These are phyloP conservation scores for Eledone cirrhosa DNA, from an alignment of 2,888 invertebrate species.

Conservation along the genomic window DNA sequence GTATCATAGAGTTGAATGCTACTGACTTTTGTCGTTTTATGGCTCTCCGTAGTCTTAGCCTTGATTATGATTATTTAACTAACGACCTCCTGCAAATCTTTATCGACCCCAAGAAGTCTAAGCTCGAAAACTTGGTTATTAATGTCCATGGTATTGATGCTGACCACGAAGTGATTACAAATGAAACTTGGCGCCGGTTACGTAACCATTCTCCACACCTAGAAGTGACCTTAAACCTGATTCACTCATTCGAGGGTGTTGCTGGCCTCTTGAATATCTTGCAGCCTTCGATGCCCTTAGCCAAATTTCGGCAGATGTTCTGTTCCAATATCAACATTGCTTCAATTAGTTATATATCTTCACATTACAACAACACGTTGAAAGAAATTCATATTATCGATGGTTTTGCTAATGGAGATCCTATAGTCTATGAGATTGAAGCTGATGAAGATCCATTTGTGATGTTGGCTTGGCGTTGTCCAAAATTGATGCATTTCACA, in stretches of 20 bases:
- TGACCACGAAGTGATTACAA: conserved; percentile 74
- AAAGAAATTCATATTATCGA: conserved; percentile 75
- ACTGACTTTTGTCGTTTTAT: conserved; percentile 73
- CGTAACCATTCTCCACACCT: conserved; percentile 70
- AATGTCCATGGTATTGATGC: conserved; percentile 77
- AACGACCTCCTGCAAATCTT: conserved; percentile 57
- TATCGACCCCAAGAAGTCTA: conserved; percentile 42
- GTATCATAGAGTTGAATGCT: conserved; percentile 71
- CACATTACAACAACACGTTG: conserved; percentile 66
- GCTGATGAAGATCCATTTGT: conserved; percentile 72
- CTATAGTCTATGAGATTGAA: conserved; percentile 41
- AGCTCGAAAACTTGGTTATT: conserved; percentile 71
- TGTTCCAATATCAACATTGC: conserved; percentile 74
- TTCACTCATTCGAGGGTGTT: conserved; percentile 78
- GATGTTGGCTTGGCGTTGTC: conserved; percentile 76
- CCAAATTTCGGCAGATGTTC: conserved; percentile 79
- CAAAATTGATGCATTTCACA: conserved; percentile 72
- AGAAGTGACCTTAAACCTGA: conserved; percentile 73
- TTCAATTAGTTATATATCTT: conserved; percentile 71
- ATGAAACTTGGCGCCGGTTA: conserved; percentile 75
- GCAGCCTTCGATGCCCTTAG: conserved; percentile 77
- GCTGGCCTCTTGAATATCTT: conserved; percentile 75
- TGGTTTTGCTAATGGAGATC: conserved; percentile 63
- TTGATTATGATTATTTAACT: conserved; percentile 65
- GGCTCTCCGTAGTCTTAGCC: conserved; percentile 72